Conservation (phyloP, 2,113 vertebrate species). For the Dascyllus trimaculatus region DNA sequence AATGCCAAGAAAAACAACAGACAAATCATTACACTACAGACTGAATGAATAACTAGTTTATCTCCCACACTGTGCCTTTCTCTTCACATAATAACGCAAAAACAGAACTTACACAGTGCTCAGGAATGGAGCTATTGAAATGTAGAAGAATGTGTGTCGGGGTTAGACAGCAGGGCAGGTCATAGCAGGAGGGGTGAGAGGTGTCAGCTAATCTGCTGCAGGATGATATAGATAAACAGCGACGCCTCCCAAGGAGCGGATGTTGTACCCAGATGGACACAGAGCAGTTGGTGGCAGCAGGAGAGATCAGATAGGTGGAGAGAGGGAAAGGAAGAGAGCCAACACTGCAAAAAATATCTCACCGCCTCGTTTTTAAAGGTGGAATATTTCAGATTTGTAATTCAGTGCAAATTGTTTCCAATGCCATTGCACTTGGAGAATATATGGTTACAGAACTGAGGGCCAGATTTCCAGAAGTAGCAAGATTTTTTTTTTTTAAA, state of each 20-base stretch:
- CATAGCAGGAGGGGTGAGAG: constrained; percentile 58
- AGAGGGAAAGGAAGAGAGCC: not conserved
- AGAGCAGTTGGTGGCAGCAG: constrained; percentile 50
- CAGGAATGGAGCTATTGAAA: constrained; percentile 31
- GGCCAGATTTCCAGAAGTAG: too few relatives aligned
- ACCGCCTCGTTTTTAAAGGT: not conserved
- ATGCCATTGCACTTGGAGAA: too few relatives aligned
- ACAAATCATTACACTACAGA: not conserved
- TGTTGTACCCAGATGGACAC: constrained; percentile 71
- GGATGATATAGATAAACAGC: constrained; percentile 77
- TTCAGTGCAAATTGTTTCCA: too few relatives aligned
- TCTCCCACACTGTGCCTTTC: not conserved
- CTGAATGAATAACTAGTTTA: not conserved
- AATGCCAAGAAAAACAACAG: constrained; percentile 14
- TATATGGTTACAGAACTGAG: too few relatives aligned
- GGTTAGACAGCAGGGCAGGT: constrained; percentile 44
- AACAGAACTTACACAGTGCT: not conserved
- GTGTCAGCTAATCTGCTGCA: constrained; percentile 59
- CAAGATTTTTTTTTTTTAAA: too few relatives aligned
- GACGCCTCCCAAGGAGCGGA: constrained; percentile 68
- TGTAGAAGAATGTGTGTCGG: constrained; percentile 32
- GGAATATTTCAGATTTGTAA: not conserved
- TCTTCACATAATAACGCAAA: not conserved
- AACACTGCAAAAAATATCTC: constrained; percentile 35
- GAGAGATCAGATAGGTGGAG: constrained; percentile 19